phyloP scores from a whole-genome alignment of 2,113 vertebrate species.

The Riparia riparia region DNA sequence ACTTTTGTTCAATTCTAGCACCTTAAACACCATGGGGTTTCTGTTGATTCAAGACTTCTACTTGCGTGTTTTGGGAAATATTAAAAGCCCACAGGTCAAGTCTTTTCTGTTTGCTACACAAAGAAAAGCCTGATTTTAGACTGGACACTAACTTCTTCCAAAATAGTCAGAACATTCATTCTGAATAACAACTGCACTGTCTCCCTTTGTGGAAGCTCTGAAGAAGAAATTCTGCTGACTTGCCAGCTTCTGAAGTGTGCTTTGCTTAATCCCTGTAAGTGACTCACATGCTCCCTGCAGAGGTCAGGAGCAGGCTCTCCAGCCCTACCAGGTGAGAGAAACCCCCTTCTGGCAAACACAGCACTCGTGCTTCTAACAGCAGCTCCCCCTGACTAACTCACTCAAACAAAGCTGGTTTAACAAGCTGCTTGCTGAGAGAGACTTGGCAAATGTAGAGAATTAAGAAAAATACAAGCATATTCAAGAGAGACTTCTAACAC shows the following conservation, averaged over 20 bases:
- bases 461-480: not conserved
- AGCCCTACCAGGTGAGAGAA: not conserved
- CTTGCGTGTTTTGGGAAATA: not conserved
- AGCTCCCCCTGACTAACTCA: not conserved
- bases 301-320: not conserved
- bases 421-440: not conserved
- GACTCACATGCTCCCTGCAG: not conserved
- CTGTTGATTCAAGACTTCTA: not conserved
- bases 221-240: not conserved
- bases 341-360: not conserved
- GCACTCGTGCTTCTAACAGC: not conserved
- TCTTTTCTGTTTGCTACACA: not conserved
- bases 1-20: conserved; percentile 20
- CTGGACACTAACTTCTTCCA: not conserved
- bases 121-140: not conserved
- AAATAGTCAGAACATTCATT: not conserved
- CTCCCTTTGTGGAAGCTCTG: not conserved
- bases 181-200: not conserved
- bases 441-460: not conserved
- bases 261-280: not conserved
- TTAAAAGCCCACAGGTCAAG: not conserved
- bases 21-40: conserved; percentile 2
- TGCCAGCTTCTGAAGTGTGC: not conserved
- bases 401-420: not conserved
- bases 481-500: not conserved